Evolutionary conservation across 2,888 invertebrate species (phyloP).

Genomic region (Dicyrtoma fusca): DNA sequence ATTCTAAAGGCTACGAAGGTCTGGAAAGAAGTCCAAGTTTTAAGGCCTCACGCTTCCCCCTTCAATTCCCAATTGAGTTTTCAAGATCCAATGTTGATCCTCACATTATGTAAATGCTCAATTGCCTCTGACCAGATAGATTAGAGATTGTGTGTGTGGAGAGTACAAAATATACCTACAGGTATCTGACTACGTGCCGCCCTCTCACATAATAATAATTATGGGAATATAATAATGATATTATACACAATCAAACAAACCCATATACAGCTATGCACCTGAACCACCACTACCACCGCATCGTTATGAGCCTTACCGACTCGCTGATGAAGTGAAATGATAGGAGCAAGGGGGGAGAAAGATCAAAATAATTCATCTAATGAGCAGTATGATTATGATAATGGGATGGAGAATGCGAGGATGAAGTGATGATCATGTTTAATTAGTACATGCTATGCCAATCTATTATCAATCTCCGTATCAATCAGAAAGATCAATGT

Average conservation of each 20-base stretch:
- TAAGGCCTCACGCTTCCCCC: constrained; percentile 12
- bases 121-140: background rate
- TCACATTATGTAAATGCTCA: background rate
- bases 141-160: background rate
- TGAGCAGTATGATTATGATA: constrained; percentile 11
- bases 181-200: too few relatives aligned
- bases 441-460: constrained; percentile 22
- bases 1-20: background rate
- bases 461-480: background rate
- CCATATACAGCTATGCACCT: too few relatives aligned
- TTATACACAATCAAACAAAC: too few relatives aligned
- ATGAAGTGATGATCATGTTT: constrained; percentile 28
- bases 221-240: background rate
- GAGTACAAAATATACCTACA: too few relatives aligned
- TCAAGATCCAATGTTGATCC: constrained; percentile 19
- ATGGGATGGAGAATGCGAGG: constrained; percentile 18
- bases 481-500: constrained; percentile 10
- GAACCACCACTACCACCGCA: too few relatives aligned
- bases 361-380: constrained; percentile 3
- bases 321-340: background rate
- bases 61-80: background rate
- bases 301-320: too few relatives aligned
- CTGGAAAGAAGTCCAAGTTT: background rate
- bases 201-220: background rate
- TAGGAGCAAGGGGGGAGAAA: background rate